These are phyloP conservation scores for Xyrichtys novacula DNA, from an alignment of 2,797 vertebrate genomes.

Conservation along the genomic window DNA sequence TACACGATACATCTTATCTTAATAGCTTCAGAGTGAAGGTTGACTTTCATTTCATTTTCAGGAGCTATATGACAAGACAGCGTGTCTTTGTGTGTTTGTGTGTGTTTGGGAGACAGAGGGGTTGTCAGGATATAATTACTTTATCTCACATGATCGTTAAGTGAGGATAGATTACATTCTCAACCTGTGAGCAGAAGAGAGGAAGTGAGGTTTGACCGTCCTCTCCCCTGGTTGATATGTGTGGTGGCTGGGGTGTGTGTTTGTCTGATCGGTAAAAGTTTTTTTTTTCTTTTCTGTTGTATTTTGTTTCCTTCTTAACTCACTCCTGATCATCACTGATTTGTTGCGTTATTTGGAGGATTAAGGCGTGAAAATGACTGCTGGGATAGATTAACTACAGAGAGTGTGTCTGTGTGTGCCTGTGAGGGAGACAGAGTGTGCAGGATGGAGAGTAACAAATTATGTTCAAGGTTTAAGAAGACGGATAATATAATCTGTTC, in stretches of 20 bases:
- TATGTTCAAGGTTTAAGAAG: slow-evolving; percentile 21
- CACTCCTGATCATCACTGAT: slow-evolving; percentile 41
- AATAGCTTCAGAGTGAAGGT: slow-evolving; percentile 48
- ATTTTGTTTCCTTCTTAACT: slow-evolving; percentile 41
- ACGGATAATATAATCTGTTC: slow-evolving; percentile 18
- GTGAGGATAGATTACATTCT: slow-evolving; percentile 27
- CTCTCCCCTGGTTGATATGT: background rate
- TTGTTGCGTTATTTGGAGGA: slow-evolving; percentile 61
- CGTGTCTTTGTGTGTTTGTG: background rate
- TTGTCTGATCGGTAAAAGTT: no score
- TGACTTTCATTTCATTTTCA: slow-evolving; percentile 24
- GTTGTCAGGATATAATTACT: slow-evolving; percentile 8
- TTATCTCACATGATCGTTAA: slow-evolving; percentile 30
- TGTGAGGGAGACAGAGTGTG: background rate
- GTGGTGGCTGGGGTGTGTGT: background rate
- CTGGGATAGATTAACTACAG: slow-evolving; percentile 49
- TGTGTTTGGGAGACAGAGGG: background rate
- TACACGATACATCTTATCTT: slow-evolving; percentile 63
- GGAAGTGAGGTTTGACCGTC: slow-evolving; percentile 16
- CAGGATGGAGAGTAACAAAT: background rate
- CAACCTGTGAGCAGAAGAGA: slow-evolving; percentile 20
- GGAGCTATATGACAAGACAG: background rate
- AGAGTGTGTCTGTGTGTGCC: background rate
- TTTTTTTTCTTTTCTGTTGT: no score
- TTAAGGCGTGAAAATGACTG: slow-evolving; percentile 51